Conservation (phyloP, 2,888 invertebrate species). For the Chorisops tibialis region DNA sequence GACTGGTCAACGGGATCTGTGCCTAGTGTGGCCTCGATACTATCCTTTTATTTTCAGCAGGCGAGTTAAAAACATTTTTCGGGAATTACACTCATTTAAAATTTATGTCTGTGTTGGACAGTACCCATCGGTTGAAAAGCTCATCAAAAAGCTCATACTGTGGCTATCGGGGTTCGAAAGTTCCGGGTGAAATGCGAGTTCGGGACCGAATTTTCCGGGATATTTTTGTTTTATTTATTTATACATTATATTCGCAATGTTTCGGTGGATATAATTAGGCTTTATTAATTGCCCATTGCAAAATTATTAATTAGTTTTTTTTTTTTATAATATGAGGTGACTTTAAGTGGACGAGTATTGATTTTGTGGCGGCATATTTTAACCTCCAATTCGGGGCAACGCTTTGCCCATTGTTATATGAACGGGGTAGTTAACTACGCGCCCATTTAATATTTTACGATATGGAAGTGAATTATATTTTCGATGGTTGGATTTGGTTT, state of each 20-base stretch:
- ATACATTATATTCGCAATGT: no score
- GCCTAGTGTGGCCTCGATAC: constrained; percentile 22
- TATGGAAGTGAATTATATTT: constrained; percentile 19
- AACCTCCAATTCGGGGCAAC: constrained; percentile 19
- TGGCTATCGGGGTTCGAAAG: background rate
- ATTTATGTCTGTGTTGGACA: constrained; percentile 27
- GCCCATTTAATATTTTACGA: constrained; percentile 23
- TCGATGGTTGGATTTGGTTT: background rate
- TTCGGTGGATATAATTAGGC: constrained; percentile 48
- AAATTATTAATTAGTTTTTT: constrained; percentile 54
- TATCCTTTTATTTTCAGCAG: constrained; percentile 14
- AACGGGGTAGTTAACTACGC: constrained; percentile 21
- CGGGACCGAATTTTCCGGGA: background rate
- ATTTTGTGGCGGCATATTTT: constrained; percentile 47
- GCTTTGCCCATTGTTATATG: constrained; percentile 18
- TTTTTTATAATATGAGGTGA: constrained; percentile 47
- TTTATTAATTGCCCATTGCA: constrained; percentile 54
- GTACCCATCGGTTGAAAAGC: constrained; percentile 16
- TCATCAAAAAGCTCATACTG: constrained; percentile 19
- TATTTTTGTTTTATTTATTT: background rate
- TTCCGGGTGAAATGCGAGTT: background rate
- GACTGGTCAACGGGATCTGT: no score
- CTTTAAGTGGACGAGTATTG: constrained; percentile 53
- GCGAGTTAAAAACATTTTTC: constrained; percentile 28
- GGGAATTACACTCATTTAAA: constrained; percentile 27